phyloP scores from a whole-genome alignment of 2,113 vertebrate genomes.

The Micronycteris hirsuta region DNA sequence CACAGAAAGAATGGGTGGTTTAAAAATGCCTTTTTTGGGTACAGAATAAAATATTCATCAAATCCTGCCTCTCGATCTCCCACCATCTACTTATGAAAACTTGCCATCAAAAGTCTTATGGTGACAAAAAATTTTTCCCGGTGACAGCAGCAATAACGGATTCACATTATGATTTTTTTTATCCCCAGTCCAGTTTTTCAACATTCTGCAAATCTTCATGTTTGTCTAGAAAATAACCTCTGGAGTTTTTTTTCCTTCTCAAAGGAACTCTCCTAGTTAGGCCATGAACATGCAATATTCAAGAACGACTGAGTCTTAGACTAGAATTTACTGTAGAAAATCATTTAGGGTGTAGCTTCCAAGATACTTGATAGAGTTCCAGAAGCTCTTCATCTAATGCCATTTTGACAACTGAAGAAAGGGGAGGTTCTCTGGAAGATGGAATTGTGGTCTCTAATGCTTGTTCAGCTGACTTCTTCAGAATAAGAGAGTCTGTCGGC shows the following conservation, averaged over 20 bases:
- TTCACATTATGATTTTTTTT: background rate
- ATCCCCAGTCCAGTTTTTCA: background rate
- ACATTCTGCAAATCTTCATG: background rate
- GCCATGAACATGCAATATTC: background rate
- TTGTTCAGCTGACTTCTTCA: background rate
- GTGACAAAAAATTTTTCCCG: background rate
- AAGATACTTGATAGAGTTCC: background rate
- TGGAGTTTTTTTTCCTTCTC: background rate
- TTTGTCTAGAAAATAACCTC: background rate
- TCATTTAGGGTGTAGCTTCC: background rate
- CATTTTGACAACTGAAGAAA: background rate
- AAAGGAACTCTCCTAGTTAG: background rate
- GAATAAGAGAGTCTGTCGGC: background rate
- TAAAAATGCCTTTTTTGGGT: constrained; percentile 43
- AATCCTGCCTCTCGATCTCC: background rate
- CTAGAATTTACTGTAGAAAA: background rate
- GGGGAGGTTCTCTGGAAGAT: background rate
- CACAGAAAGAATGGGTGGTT: constrained; percentile 36
- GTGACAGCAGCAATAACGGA: background rate
- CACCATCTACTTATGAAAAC: constrained; percentile 38
- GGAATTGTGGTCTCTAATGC: background rate
- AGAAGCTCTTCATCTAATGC: background rate
- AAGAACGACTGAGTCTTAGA: background rate
- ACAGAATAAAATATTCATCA: constrained; percentile 68
- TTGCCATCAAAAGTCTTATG: background rate